phyloP scores from a whole-genome alignment of 2,888 invertebrate species.

The Idaea biselata region DNA sequence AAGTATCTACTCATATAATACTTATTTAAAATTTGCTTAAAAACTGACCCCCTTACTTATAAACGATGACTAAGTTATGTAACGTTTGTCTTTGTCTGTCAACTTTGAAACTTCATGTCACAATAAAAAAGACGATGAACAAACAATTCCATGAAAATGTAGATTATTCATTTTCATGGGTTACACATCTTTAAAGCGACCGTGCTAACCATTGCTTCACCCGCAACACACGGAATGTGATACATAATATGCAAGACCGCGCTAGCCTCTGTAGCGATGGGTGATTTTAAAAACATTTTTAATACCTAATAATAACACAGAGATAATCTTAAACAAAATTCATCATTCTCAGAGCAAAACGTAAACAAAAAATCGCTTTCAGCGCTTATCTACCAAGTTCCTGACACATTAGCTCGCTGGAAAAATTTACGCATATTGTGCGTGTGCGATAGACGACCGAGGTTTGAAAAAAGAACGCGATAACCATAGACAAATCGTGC shows the following conservation, averaged over 20 bases:
- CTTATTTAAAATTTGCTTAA: too few relatives aligned
- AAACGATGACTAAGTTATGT: too few relatives aligned
- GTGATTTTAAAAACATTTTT: not conserved
- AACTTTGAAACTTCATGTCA: too few relatives aligned
- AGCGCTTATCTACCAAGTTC: constrained; percentile 69
- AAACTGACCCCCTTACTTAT: too few relatives aligned
- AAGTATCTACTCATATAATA: too few relatives aligned
- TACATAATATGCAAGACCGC: too few relatives aligned
- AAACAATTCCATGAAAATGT: not conserved
- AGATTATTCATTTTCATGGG: not conserved
- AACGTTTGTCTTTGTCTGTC: too few relatives aligned
- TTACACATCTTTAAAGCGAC: not conserved
- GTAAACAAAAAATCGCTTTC: constrained; percentile 58
- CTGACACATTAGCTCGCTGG: constrained; percentile 69
- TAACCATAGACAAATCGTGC: constrained; percentile 78
- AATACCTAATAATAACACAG: not conserved
- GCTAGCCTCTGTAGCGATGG: not conserved
- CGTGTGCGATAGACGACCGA: constrained; percentile 60
- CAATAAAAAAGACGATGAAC: too few relatives aligned
- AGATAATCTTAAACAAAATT: constrained; percentile 5
- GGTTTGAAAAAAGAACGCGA: constrained; percentile 67
- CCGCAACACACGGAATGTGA: too few relatives aligned
- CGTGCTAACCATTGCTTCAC: not conserved
- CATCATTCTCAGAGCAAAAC: constrained; percentile 21
- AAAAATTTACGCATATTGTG: constrained; percentile 74